Evolutionary conservation across 2,797 vertebrate genomes (phyloP), one percentile per base, ranked within the genome.

Genomic region (Mustela erminea): DNA sequence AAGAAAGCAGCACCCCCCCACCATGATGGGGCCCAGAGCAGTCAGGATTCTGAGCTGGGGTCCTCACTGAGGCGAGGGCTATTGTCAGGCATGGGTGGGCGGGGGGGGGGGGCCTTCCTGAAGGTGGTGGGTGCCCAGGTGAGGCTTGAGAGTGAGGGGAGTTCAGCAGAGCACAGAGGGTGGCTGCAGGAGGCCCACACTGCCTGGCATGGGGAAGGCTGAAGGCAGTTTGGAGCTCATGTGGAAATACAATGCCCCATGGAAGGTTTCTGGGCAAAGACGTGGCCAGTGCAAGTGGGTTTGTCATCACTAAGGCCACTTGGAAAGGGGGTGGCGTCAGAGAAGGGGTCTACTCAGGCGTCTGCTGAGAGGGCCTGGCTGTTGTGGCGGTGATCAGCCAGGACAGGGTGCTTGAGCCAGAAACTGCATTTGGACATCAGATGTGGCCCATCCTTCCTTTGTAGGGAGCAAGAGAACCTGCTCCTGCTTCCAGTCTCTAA

Each of bases 221-320:
- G 56, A 92, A 90, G 46, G 54, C 32, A 14, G 43, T 84, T 43
- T 96, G 75, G 75, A 90, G 46, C 7, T 27, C 29, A 94, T n/a
- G 27, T 68, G 54, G 62, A 83, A 84, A 72, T 66, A 60, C 96
- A 81, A 86, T 21, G 17, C 2, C 35, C 74, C 29, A 60, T 12
- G 35, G 56, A 95, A 93, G 74, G 52, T 93, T 95, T 95, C 90
- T 64, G 46, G 86, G 4, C 64, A 81, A 58, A 77, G 83, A 20
- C 60, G 4, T 52, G 49, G 49, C 49, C 49, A 52, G 15, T 25
- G 75, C 41, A 93, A 80, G 23, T 5, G 29, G 58, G 32, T 23
- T 77, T 20, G 23, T 74, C 17, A 20, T 15, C 62, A 27, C 46
- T 43, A 43, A 14, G 38, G 80, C 56, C 49, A 70, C 38, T 2